Evolutionary conservation across 2,113 vertebrate genomes (phyloP), one percentile per base, ranked within the genome.

Genomic region (Nycticryphes semicollaris): DNA sequence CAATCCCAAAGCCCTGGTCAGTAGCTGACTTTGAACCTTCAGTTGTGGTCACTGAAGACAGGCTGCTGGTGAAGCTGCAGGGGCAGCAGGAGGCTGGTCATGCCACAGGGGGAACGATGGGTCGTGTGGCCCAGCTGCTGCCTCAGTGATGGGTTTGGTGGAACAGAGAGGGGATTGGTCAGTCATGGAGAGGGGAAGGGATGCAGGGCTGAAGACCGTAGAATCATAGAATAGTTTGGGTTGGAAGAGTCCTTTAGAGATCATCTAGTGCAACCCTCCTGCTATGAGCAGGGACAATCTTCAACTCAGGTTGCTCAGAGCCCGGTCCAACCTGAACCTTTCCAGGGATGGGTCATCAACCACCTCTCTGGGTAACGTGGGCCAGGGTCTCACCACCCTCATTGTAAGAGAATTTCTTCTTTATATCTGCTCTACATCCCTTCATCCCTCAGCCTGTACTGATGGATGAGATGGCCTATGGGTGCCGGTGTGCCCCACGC

Each of bases 1-100:
- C 22, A 50, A 4, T 10, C 35, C 30, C 28, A 41, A 22, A 1
- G 4, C 5, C 7, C 43, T 72, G 54, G 19, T 43, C 1, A 0
- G 22, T 31, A 19, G 35, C 50, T 53, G 28, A 10, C 10, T 33
- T 75, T 6, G 59, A 54, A 59, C 7, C 24, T 39, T 2, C 20
- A 2, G 19, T 33, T 59, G 54, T 41, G 18, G 1, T 21, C 1
- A 2, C 39, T 35, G 53, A 12, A 41, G 56, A 12, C 15, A 16
- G 54, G 18, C 9, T 4, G 24, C 39, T 60, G 67, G 39, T 30
- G 77, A 35, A 84, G 63, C 39, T 33, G 14, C 10, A 15, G 41
- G 20, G 23, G 24, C 68, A 51, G 48, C 4, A 3, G 73, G 87
- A 69, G 51, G 62, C 54, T 66, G 7, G 11, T 6, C 0, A 16